Base-by-base conservation (phyloP, 1,140 invertebrate species). In the Drosophila tristis region DNA sequence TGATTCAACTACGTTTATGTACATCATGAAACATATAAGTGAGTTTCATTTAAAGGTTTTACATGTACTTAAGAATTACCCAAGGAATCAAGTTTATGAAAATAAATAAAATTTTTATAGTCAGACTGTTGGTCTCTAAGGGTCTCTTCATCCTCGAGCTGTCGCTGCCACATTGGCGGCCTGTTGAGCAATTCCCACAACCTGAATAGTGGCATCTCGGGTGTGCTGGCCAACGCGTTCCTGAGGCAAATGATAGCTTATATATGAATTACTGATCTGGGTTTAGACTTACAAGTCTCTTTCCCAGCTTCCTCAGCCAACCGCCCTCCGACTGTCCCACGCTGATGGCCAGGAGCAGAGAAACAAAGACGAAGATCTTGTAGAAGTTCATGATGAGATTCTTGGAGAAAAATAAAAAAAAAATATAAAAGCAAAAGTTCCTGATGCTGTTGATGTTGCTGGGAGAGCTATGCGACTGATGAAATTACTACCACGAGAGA, bases 81-180 rank as follows among this genome's bases (percentile, higher is more conserved):
- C 20, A 20, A 20, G 20, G 20, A 20, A 20, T 20, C 2, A 20
- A 20, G 20, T 1, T 20, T 20, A 20, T 20, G 20, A 20, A 20
- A 20, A 20, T 20, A 20, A 20, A 20, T 20, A 2, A 20, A 20
- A 20, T 20, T 1, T 20, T 20, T 20, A 20, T 20, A 20, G 20
- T 20, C 20, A 20, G 20, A 20, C 20, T 20, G 20, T 20, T 20
- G 20, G 20, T 20, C 20, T 20, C 20, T 20, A 20, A 20, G 20
- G 20, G 20, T 20, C 20, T 25, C 13, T 49, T 78, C 43, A 89
- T 25, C 86, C 85, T 13, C 73, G 45, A 2, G 62, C 75, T 5
- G 90, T 90, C 29, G 86, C 90, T 5, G 78, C 90, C 0, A 91
- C 87, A 79, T 86, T 91, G 4, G 90, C 90, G 2, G 80, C 87